A percentile compares a stretch with the other conserved stretches of the same genome.
These are phyloP conservation scores for Blera fallax DNA, from an alignment of 2,888 invertebrate genomes.

Conservation along the genomic window DNA sequence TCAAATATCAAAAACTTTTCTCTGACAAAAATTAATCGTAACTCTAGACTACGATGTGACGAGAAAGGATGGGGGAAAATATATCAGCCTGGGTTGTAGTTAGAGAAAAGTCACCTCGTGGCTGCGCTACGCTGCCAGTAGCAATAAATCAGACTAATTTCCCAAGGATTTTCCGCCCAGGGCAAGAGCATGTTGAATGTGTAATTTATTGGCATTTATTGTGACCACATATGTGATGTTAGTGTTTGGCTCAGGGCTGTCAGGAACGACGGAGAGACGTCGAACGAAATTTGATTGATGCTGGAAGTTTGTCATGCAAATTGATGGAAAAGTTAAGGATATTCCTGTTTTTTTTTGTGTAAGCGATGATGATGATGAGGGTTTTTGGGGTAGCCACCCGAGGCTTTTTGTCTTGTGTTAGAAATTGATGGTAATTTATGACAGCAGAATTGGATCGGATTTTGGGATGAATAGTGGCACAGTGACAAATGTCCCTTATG, in stretches of 20 bases:
- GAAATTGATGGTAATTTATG: conserved; percentile 64
- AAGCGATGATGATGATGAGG: conserved; percentile 48
- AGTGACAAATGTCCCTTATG: conserved; percentile 43
- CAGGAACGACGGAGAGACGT: conserved; percentile 37
- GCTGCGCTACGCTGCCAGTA: conserved; percentile 38
- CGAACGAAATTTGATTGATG: conserved; percentile 67
- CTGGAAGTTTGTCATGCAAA: conserved; percentile 71
- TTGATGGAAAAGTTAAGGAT: conserved; percentile 69
- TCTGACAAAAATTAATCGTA: conserved; percentile 52
- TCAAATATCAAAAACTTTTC: conserved; percentile 57
- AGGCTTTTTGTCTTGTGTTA: conserved; percentile 52
- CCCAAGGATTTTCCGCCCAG: conserved; percentile 55
- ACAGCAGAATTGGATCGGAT: conserved; percentile 43
- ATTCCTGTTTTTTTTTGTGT: conserved; percentile 8
- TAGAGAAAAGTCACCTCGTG: conserved; percentile 23
- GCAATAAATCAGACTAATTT: conserved; percentile 72
- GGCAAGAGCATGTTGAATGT: conserved; percentile 63
- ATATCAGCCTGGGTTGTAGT: conserved; percentile 12
- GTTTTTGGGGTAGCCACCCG: conserved; percentile 33
- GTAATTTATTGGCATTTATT: conserved; percentile 73
- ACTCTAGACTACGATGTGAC: conserved; percentile 14
- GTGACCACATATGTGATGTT: conserved; percentile 70
- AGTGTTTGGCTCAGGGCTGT: conserved; percentile 45
- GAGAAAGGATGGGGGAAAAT: conserved; percentile 34
- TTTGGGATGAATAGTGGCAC: conserved; percentile 19